Percentiles rank a stretch among this genome's conserved stretches.
These are phyloP conservation scores for Dioctria rufipes DNA, from an alignment of 2,888 invertebrate species.

Conservation along the genomic window DNA sequence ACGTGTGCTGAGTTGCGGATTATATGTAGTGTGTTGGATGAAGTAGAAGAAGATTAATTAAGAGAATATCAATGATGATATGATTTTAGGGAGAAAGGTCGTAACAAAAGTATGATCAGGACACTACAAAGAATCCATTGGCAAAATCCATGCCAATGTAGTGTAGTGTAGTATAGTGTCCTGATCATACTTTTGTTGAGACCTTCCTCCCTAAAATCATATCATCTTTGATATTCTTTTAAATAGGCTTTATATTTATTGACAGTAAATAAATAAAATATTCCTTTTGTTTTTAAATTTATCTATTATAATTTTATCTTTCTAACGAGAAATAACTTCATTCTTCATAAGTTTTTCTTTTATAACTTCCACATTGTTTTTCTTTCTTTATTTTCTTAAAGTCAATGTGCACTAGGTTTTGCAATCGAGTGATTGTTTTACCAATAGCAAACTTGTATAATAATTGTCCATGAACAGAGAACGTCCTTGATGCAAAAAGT, in stretches of 20 bases:
- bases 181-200: no score
- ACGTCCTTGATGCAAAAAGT: constrained; percentile 26
- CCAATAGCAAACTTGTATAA: constrained; percentile 32
- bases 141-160: no score
- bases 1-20: no score
- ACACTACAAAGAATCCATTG: no score
- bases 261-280: constrained; percentile 27
- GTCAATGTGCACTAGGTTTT: constrained; percentile 35
- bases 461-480: constrained; percentile 22
- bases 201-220: no score
- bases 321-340: constrained; percentile 44
- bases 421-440: constrained; percentile 4
- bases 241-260: neutral
- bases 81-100: no score
- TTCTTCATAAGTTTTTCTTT: constrained; percentile 16
- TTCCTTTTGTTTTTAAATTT: constrained; percentile 33
- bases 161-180: no score
- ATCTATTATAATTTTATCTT: constrained; percentile 22
- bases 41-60: no score
- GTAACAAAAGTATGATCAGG: no score
- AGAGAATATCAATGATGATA: no score
- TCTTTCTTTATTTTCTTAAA: constrained; percentile 30
- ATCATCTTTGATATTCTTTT: no score
- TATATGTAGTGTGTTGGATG: no score
- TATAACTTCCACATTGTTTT: constrained; percentile 22